Evolutionary conservation across 2,113 vertebrate genomes (phyloP).

Genomic region (Anhinga rufa): DNA sequence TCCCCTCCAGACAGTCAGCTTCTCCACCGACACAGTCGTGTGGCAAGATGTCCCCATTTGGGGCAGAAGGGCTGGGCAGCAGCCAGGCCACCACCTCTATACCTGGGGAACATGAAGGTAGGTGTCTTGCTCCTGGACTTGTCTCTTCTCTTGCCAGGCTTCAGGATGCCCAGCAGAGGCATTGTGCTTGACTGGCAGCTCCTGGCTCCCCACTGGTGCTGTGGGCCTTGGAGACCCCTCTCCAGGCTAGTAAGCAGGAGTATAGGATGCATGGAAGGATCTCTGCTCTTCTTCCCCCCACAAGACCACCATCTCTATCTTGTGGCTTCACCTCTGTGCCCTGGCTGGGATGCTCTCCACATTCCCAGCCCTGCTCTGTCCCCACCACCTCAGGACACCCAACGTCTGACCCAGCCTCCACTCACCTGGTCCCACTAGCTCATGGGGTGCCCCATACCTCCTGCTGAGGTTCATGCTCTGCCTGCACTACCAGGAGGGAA

Average conservation of each 20-base stretch:
- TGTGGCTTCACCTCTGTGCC: neutral
- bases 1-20: neutral
- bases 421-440: neutral
- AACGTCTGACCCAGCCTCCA: neutral
- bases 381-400: neutral
- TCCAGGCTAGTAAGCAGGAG: neutral
- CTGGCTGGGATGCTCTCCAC: neutral
- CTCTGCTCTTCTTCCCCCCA: neutral
- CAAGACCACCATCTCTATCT: too few species aligned
- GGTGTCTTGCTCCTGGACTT: neutral
- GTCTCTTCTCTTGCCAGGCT: neutral
- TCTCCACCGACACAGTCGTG: neutral
- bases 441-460: neutral
- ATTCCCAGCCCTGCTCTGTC: neutral
- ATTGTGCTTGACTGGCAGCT: neutral
- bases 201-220: rapidly evolving
- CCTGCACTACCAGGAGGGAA: neutral
- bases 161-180: neutral
- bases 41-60: rapidly evolving
- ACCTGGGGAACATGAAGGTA: neutral
- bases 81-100: too few species aligned
- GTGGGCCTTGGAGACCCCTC: neutral
- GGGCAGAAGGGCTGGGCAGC: neutral
- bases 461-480: neutral
- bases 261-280: neutral